These are phyloP conservation scores for Scolopax rusticola DNA, from an alignment of 2,797 vertebrate species.

Conservation along the genomic window DNA sequence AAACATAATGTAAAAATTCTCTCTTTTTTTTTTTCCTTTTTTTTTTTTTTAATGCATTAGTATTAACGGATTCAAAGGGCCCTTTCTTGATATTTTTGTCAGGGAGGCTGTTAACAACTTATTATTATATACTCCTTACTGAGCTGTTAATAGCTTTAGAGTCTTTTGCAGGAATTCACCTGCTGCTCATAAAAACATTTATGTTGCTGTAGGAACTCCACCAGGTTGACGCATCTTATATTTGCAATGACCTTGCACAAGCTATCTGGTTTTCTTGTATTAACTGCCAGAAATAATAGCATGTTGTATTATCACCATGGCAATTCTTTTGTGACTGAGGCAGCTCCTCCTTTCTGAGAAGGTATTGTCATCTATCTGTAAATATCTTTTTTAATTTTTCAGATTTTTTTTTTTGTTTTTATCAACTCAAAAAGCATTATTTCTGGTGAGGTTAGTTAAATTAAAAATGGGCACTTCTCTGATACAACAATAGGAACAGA, in stretches of 20 bases:
- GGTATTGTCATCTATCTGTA: neutral
- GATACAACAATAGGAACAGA: neutral
- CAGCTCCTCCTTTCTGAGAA: neutral
- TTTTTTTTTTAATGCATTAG: slow-evolving; percentile 26
- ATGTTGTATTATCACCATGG: neutral
- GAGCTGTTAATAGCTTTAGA: slow-evolving; percentile 78
- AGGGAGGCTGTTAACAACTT: slow-evolving; percentile 74
- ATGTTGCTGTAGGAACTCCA: slow-evolving; percentile 71
- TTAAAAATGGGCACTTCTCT: neutral
- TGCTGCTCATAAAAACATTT: slow-evolving; percentile 82
- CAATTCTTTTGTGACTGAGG: neutral
- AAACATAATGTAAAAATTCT: neutral
- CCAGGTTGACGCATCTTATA: slow-evolving; percentile 63
- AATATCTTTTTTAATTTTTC: neutral
- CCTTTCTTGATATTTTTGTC: slow-evolving; percentile 73
- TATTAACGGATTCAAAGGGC: slow-evolving; percentile 76
- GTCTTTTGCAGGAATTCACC: slow-evolving; percentile 77
- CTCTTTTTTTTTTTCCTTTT: neutral
- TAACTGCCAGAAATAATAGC: neutral
- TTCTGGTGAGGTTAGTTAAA: neutral
- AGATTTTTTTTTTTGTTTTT: neutral
- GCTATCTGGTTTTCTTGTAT: neutral
- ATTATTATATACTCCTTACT: slow-evolving; percentile 78
- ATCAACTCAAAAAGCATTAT: neutral
- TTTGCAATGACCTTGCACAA: slow-evolving; percentile 77